Evolutionary conservation across 2,888 invertebrate species (phyloP), one percentile per base, ranked within the genome.

Genomic region (Argyresthia albistria): DNA sequence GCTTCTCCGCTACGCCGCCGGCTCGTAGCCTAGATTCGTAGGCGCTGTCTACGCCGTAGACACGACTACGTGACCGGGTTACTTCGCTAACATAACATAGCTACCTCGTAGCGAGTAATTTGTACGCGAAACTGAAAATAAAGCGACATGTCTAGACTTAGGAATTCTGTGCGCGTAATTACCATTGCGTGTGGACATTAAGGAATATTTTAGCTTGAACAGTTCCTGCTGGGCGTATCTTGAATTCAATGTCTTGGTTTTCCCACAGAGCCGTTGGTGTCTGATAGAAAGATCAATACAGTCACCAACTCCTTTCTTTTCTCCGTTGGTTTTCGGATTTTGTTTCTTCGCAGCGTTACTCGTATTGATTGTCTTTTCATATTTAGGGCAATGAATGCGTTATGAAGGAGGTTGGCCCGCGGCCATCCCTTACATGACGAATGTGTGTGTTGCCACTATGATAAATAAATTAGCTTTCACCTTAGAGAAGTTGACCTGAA

Each of bases 311-410:
- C 60, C 65, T 66, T 67, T 66, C 58, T 60, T 66, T 67, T 72
- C 76, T 73, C 62, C 60, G 58, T 56, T 58, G 58, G 25, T 25
- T 6, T 25, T 25, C 25, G 25, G 25, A 25, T 25, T 25, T 6
- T 25, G n/a, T n/a, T n/a, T n/a, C n/a, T 25, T 6, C 25, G 25
- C 6, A 25, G 25, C 6, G 25, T 25, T 25, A 25, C 25, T 25
- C 25, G 63, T 73, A 80, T 78, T 64, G 80, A 80, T 79, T 76
- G 60, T 60, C 53, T 25, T 25, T 25, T 25, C 53, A 63, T 73
- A 82, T 80, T 72, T 81, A 80, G 83, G 79, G 68, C 81, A 73
- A 58, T 58, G 59, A 60, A 63, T 59, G 16, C 10, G 37, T 48
- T 48, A 48, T 35, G 36, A n/a, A 35, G 35, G 60, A 73, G 74